These are phyloP conservation scores for Azorinus chamasolen DNA, from an alignment of 2,888 invertebrate genomes.

Conservation along the genomic window DNA sequence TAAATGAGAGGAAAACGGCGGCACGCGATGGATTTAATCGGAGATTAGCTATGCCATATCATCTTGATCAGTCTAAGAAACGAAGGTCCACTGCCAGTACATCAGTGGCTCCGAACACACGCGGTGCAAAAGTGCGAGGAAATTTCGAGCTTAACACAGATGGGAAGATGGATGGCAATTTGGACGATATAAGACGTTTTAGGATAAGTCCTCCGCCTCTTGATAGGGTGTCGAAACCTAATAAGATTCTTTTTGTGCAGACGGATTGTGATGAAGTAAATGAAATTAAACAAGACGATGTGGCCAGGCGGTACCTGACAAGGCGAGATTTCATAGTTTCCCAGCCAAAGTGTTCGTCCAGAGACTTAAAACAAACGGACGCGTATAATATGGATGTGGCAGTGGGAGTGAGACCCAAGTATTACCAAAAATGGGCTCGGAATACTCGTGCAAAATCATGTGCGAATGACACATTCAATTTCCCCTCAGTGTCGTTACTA, in stretches of 20 bases:
- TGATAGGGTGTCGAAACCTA: constrained; percentile 8
- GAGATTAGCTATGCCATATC: too few species aligned
- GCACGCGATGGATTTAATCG: too few species aligned
- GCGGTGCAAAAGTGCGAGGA: too few species aligned
- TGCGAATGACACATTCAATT: background rate
- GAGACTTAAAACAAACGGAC: constrained; percentile 7
- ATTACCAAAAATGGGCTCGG: constrained; percentile 50
- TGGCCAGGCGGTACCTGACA: background rate
- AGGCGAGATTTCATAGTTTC: constrained; percentile 12
- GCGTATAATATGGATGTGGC: constrained; percentile 21
- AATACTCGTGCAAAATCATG: constrained; percentile 21
- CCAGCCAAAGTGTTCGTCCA: background rate
- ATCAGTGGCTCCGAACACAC: too few species aligned
- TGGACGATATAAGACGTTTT: constrained; percentile 10
- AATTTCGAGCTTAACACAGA: background rate
- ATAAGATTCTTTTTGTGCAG: constrained; percentile 8
- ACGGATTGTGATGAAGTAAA: background rate
- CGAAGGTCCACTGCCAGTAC: too few species aligned
- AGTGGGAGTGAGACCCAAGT: constrained; percentile 27
- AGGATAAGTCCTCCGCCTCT: constrained; percentile 16
- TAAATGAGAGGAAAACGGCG: too few species aligned
- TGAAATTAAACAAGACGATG: too few species aligned
- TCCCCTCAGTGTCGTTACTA: too few species aligned
- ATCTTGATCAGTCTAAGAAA: too few species aligned
- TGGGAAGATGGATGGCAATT: constrained; percentile 3